These are phyloP conservation scores for Xenopus laevis DNA, from an alignment of 2,113 vertebrate genomes.

Conservation along the genomic window DNA sequence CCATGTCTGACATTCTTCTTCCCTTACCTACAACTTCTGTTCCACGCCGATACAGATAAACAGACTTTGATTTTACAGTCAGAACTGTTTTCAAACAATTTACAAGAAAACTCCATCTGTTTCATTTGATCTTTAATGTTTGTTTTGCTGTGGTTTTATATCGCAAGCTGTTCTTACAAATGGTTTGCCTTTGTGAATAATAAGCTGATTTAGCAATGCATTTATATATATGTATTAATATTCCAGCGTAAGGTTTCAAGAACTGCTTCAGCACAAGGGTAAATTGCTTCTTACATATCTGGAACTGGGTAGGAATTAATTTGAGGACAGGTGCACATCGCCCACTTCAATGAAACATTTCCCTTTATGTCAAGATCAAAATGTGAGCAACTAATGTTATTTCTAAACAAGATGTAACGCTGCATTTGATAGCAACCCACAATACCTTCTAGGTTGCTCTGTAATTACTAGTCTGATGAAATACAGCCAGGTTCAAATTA, in stretches of 20 bases:
- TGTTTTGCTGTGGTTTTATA: constrained; percentile 37
- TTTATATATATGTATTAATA: background rate
- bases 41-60: constrained; percentile 17
- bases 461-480: constrained; percentile 12
- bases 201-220: constrained; percentile 21
- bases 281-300: too few relatives aligned
- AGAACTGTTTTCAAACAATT: constrained; percentile 38
- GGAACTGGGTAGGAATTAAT: too few relatives aligned
- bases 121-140: constrained; percentile 38
- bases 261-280: background rate
- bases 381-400: too few relatives aligned
- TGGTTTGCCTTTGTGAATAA: constrained; percentile 31
- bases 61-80: constrained; percentile 40
- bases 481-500: constrained; percentile 12
- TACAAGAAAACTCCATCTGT: constrained; percentile 44
- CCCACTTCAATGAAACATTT: too few relatives aligned
- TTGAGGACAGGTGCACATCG: too few relatives aligned
- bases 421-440: background rate
- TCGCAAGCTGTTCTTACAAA: constrained; percentile 42
- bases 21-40: constrained; percentile 2
- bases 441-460: constrained; percentile 1
- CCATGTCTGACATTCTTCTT: background rate
- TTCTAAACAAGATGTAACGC: background rate
- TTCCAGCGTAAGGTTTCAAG: background rate
- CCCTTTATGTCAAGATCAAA: too few relatives aligned